These are phyloP conservation scores for Tetranychus piercei DNA, from an alignment of 2,888 invertebrate genomes.

Conservation along the genomic window DNA sequence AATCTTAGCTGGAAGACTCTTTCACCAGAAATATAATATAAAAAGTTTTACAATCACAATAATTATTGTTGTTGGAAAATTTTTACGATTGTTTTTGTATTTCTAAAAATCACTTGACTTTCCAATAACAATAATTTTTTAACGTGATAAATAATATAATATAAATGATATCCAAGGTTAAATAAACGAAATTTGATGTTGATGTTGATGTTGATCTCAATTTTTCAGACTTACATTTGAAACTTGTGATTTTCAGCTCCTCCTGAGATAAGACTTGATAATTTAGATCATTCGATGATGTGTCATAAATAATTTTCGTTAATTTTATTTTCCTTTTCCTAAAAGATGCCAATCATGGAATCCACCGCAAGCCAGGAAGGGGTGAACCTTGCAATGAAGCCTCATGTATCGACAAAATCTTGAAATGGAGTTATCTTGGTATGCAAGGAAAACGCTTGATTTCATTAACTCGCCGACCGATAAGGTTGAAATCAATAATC, in stretches of 20 bases:
- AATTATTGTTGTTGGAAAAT: neutral
- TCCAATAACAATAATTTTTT: too few species aligned
- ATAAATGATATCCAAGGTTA: too few species aligned
- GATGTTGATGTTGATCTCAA: too few species aligned
- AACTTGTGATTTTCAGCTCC: too few species aligned
- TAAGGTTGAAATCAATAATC: slow-evolving; percentile 7
- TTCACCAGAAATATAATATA: neutral
- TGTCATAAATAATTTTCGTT: too few species aligned
- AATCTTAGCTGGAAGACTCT: neutral
- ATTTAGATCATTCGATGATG: too few species aligned
- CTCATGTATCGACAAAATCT: slow-evolving; percentile 20
- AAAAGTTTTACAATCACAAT: neutral
- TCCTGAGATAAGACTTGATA: too few species aligned
- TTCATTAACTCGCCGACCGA: slow-evolving; percentile 10
- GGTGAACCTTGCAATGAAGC: slow-evolving; percentile 17
- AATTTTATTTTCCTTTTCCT: too few species aligned
- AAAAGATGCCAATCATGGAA: neutral
- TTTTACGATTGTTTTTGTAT: neutral
- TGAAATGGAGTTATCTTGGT: slow-evolving; percentile 20
- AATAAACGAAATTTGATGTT: too few species aligned
- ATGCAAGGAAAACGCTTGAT: slow-evolving; percentile 19
- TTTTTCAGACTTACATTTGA: too few species aligned
- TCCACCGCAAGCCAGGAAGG: slow-evolving; percentile 21
- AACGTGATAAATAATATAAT: too few species aligned
- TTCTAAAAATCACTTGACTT: neutral